Percentiles rank a stretch among this genome's conserved stretches.
Conservation (phyloP, 2,113 vertebrate species). For the Chroicocephalus ridibundus region DNA sequence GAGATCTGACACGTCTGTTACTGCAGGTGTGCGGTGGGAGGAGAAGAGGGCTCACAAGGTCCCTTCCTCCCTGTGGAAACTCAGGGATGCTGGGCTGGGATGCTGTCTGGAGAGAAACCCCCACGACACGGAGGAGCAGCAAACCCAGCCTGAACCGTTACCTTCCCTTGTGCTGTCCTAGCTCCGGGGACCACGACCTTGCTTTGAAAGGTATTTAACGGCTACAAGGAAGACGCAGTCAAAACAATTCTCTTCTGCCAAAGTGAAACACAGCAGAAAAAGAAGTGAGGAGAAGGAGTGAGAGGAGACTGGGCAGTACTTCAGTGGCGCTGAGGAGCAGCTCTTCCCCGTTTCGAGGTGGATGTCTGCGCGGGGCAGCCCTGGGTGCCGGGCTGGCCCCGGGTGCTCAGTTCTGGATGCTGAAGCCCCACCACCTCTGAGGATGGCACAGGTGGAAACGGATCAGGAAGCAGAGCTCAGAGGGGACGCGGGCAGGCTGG, state of each 20-base stretch:
- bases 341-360: neutral
- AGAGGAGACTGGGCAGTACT: neutral
- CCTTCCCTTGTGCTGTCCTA: neutral
- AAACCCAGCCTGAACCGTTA: neutral
- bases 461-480: neutral
- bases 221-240: conserved; percentile 41
- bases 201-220: conserved; percentile 47
- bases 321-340: neutral
- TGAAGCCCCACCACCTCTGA: neutral
- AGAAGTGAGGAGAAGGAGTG: neutral
- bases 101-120: neutral
- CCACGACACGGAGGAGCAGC: neutral
- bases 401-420: neutral
- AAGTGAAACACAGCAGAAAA: conserved; percentile 17
- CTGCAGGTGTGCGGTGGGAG: neutral
- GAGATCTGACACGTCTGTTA: neutral
- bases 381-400: neutral
- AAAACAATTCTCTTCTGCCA: conserved; percentile 24
- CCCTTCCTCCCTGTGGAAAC: neutral
- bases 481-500: accelerated
- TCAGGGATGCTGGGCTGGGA: neutral
- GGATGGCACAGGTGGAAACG: neutral
- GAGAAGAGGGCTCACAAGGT: neutral
- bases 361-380: neutral
- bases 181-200: conserved; percentile 34